Evolutionary conservation across 2,113 vertebrate species (phyloP).

Genomic region (Peromyscus leucopus): DNA sequence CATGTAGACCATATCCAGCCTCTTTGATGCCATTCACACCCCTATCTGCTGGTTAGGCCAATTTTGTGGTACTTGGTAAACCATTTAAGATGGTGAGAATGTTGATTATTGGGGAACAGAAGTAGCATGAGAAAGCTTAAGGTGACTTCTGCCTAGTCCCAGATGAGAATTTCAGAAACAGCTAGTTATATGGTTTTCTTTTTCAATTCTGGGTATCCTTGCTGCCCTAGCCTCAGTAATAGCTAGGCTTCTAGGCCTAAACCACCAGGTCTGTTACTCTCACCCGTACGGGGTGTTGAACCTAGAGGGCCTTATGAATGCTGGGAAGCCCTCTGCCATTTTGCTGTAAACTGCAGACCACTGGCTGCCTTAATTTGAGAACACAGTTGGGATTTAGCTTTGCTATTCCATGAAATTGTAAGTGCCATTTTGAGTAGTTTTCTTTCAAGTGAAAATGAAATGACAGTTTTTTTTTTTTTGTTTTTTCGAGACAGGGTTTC

Average conservation of each 20-base stretch:
- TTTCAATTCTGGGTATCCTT: background rate
- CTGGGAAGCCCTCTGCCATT: background rate
- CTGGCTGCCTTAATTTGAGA: background rate
- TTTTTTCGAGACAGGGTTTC: too few species aligned
- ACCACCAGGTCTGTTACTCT: background rate
- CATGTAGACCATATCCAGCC: background rate
- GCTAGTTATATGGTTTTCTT: background rate
- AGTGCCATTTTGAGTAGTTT: background rate
- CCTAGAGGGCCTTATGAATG: background rate
- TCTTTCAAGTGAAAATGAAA: background rate
- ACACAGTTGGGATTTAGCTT: background rate
- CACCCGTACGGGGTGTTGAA: background rate
- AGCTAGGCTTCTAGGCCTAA: background rate
- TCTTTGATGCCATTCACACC: background rate
- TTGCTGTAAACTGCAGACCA: background rate
- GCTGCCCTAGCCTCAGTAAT: background rate
- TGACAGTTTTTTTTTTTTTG: background rate
- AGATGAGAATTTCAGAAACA: background rate
- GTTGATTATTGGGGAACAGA: background rate
- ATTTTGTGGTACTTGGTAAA: background rate
- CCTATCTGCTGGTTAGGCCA: background rate
- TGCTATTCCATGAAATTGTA: background rate
- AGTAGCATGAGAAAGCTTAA: background rate
- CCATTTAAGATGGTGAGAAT: background rate
- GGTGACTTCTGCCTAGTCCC: background rate